phyloP scores from a whole-genome alignment of 2,888 invertebrate genomes.

The Neoascia interrupta region DNA sequence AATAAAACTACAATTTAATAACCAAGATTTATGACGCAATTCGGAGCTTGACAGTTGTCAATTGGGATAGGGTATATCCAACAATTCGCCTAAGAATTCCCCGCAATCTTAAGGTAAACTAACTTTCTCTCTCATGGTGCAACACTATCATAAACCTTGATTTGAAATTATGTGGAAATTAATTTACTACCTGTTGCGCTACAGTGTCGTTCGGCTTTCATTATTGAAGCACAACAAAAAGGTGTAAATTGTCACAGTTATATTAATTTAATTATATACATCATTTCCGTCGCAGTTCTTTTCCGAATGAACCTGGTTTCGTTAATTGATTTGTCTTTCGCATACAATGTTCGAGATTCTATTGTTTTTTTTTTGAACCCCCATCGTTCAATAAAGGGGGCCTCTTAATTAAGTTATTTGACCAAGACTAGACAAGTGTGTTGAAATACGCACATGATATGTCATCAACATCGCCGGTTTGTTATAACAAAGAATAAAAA shows the following conservation, averaged over 20 bases:
- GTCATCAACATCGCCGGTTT: not conserved
- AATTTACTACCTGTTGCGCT: too few relatives aligned
- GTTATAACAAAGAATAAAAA: conserved; percentile 21
- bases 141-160: too few relatives aligned
- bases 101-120: too few relatives aligned
- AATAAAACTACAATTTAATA: too few relatives aligned
- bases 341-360: not conserved
- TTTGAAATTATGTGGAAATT: too few relatives aligned
- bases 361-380: conserved; percentile 14
- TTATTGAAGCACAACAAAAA: conserved; percentile 7
- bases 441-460: not conserved
- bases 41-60: too few relatives aligned
- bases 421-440: conserved; percentile 1
- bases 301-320: not conserved
- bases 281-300: not conserved
- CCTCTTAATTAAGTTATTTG: conserved; percentile 28
- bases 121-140: too few relatives aligned
- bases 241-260: conserved; percentile 24
- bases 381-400: conserved; percentile 13
- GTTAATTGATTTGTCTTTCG: conserved; percentile 19
- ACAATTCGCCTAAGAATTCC: too few relatives aligned
- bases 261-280: conserved; percentile 35
- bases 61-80: too few relatives aligned
- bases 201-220: too few relatives aligned
- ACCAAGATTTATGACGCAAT: too few relatives aligned